Conservation (phyloP, 2,797 vertebrate species). For the Tokudaia tokunoshimensis region DNA sequence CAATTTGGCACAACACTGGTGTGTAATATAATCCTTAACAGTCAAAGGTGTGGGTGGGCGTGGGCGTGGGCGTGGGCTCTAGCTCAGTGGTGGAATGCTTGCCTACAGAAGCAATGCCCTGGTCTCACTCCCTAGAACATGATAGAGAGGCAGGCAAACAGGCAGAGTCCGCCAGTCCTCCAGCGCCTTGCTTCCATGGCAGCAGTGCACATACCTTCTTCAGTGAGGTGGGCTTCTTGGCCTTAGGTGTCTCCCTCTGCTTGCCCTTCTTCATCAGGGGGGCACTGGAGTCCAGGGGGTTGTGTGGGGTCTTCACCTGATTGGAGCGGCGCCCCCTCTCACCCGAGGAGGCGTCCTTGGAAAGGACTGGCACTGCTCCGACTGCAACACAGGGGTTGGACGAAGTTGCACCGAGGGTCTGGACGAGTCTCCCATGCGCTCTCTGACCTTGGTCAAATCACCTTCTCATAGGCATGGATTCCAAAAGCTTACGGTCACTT, state of each 20-base stretch:
- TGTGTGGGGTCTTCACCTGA: constrained; percentile 94
- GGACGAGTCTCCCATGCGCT: neutral
- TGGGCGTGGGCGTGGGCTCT: neutral
- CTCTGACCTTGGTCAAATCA: neutral
- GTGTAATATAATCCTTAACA: neutral
- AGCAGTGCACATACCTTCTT: constrained; percentile 91
- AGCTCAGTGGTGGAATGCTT: neutral
- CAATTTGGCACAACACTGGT: accelerated
- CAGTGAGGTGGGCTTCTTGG: constrained; percentile 96
- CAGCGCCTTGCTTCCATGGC: accelerated
- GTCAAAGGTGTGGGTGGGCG: neutral
- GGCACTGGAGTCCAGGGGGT: constrained; percentile 97
- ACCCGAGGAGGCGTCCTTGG: constrained; percentile 89
- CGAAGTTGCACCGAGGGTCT: neutral
- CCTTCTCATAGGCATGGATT: neutral
- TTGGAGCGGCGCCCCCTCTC: constrained; percentile 89
- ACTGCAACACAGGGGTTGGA: constrained; percentile 87
- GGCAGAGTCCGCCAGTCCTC: no score
- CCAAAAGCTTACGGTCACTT: neutral
- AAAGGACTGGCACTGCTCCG: constrained; percentile 93
- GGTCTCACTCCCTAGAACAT: neutral
- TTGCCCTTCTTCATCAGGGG: constrained; percentile 98
- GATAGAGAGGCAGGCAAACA: neutral
- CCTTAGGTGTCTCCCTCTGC: constrained; percentile 97
- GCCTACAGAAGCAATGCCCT: neutral